These are phyloP conservation scores for Periophthalmus magnuspinnatus DNA, from an alignment of 2,797 vertebrate genomes.

Conservation along the genomic window DNA sequence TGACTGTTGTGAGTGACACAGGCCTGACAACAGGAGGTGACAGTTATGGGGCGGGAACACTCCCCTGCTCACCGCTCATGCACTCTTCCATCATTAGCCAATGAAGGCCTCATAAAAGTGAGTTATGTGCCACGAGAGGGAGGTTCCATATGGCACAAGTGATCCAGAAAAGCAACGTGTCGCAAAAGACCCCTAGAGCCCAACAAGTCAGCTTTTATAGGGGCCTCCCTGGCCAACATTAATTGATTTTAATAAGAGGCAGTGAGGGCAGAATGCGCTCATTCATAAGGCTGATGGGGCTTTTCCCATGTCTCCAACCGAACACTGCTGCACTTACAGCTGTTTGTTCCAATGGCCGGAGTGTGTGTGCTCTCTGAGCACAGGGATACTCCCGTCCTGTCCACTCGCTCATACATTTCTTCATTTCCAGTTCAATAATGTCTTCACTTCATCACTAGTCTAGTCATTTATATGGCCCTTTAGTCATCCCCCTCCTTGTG, in stretches of 20 bases:
- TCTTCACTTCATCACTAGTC: constrained; percentile 75
- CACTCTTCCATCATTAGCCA: constrained; percentile 77
- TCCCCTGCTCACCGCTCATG: constrained; percentile 62
- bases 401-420: constrained; percentile 74
- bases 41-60: constrained; percentile 61
- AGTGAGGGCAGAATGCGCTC: constrained; percentile 73
- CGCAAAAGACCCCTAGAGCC: constrained; percentile 72
- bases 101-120: constrained; percentile 78
- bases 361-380: constrained; percentile 65
- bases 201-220: constrained; percentile 76
- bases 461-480: constrained; percentile 69
- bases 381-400: constrained; percentile 66
- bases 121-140: constrained; percentile 75
- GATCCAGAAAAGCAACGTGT: constrained; percentile 79
- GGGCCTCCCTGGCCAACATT: constrained; percentile 71
- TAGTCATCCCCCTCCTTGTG: constrained; percentile 54
- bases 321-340: constrained; percentile 76
- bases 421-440: constrained; percentile 78
- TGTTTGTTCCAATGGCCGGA: constrained; percentile 77
- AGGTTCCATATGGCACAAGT: constrained; percentile 80
- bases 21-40: constrained; percentile 56
- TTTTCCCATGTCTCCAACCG: constrained; percentile 67
- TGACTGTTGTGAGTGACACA: constrained; percentile 53
- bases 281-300: constrained; percentile 75
- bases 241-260: constrained; percentile 82